A percentile compares a stretch with the other conserved stretches of the same genome.
phyloP scores from a whole-genome alignment of 2,113 vertebrate species.

The Anarhynchus alexandrinus region DNA sequence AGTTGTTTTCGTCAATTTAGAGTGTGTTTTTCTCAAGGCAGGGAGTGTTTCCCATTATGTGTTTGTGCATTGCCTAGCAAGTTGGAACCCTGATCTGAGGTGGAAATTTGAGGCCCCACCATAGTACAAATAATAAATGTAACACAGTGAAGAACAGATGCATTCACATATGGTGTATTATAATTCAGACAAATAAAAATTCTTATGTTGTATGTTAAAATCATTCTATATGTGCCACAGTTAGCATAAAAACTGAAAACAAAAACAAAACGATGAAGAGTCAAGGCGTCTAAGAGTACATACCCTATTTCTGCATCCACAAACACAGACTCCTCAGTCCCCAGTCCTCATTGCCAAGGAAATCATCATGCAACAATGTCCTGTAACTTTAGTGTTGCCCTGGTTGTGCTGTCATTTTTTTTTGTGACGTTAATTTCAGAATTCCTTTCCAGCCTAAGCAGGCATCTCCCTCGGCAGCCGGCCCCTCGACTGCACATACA shows the following conservation, averaged over 20 bases:
- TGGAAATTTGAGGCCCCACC: slow-evolving; percentile 61
- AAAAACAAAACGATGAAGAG: slow-evolving; percentile 8
- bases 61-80: slow-evolving; percentile 50
- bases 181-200: slow-evolving; percentile 66
- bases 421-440: not conserved
- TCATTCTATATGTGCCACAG: slow-evolving; percentile 36
- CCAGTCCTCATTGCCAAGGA: not conserved
- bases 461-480: not conserved
- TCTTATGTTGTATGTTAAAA: slow-evolving; percentile 56
- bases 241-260: slow-evolving; percentile 41
- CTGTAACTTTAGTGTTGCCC: not conserved
- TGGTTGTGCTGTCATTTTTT: not conserved
- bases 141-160: slow-evolving; percentile 60
- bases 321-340: not conserved
- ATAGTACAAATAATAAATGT: slow-evolving; percentile 61
- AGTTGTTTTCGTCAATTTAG: slow-evolving; percentile 38
- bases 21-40: slow-evolving; percentile 39
- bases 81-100: slow-evolving; percentile 57
- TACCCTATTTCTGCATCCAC: not conserved
- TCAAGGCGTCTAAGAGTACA: not conserved
- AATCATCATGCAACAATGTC: not conserved
- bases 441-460: not conserved
- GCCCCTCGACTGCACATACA: not conserved
- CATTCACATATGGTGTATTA: slow-evolving; percentile 59
- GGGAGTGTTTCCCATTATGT: slow-evolving; percentile 64